phyloP scores from a whole-genome alignment of 2,113 vertebrate genomes.

The Fukomys damarensis region DNA sequence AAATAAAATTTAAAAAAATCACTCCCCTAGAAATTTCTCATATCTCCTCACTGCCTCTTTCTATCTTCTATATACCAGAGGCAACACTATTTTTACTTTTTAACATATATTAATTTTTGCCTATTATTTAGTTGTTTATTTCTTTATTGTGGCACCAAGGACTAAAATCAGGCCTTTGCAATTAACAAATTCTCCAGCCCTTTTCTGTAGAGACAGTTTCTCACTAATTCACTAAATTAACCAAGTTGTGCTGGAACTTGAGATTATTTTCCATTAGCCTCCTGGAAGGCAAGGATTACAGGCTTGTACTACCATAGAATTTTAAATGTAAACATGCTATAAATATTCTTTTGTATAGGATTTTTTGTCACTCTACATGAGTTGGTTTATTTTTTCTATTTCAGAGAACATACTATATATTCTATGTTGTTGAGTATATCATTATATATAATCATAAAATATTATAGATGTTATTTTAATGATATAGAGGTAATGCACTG shows the following conservation, averaged over 20 bases:
- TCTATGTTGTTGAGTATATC: background rate
- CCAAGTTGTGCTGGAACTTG: background rate
- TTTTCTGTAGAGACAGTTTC: background rate
- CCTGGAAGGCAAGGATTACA: background rate
- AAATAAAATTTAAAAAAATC: no score
- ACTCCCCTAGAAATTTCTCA: background rate
- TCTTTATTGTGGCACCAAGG: background rate
- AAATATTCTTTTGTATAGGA: background rate
- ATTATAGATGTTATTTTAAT: background rate
- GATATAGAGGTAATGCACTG: background rate
- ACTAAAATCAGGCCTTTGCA: background rate
- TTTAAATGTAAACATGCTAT: background rate
- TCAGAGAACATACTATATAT: background rate
- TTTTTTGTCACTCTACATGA: background rate
- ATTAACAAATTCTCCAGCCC: no score
- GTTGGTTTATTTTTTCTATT: background rate
- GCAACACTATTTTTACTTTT: background rate
- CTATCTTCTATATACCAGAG: background rate
- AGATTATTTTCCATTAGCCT: background rate
- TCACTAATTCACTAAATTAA: background rate
- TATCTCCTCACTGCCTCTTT: background rate
- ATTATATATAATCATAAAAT: background rate
- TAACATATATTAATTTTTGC: background rate
- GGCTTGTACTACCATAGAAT: background rate
- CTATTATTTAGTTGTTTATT: background rate